Evolutionary conservation across 1,140 invertebrate genomes (phyloP), one percentile per base, ranked within the genome.

Genomic region (Hyles euphorbiae): DNA sequence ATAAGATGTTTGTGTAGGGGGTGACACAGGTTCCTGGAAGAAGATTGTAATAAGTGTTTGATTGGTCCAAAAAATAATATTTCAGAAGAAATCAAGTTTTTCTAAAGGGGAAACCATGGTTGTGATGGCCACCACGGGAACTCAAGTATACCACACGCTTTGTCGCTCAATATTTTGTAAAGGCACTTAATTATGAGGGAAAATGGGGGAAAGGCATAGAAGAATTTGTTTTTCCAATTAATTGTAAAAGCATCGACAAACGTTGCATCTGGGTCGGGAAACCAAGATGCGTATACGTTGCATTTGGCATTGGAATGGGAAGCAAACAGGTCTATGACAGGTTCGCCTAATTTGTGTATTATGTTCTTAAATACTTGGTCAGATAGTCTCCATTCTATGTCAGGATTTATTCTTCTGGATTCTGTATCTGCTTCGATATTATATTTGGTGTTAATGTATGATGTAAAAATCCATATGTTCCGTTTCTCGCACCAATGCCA

Each of bases 401-500:
- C 68, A 0, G 58, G 53, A 56, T 71, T 74, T 8, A 69, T 47
- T 43, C 51, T 70, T 33, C 69, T 44, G 1, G 69, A 74, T 46
- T 64, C 68, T 12, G 8, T 43, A 46, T 76, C 71, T 3, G 71
- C 74, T n/a, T n/a, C n/a, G 10, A 61, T 3, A 40, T 72, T 76
- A 32, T 85, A 63, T 53, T 70, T 70, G 2, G 83, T 75, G 49
- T 70, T 76, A 3, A 87, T 73, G 50, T 86, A 83, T 2, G 81
- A 72, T 57, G 78, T 78, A 44, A 72, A 74, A 4, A 85, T 3
- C 61, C 56, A 81, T 11, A 85, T 59, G 5, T 74, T 67, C 11
- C 74, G 60, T 2, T 43, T 34, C 60, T 87, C 81, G 53, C 76
- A 80, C 76, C 76, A 88, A 48, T 79, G 72, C 81, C 80, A 83